These are phyloP conservation scores for Tolmerus cingulatus DNA, from an alignment of 2,888 invertebrate species.

Conservation along the genomic window DNA sequence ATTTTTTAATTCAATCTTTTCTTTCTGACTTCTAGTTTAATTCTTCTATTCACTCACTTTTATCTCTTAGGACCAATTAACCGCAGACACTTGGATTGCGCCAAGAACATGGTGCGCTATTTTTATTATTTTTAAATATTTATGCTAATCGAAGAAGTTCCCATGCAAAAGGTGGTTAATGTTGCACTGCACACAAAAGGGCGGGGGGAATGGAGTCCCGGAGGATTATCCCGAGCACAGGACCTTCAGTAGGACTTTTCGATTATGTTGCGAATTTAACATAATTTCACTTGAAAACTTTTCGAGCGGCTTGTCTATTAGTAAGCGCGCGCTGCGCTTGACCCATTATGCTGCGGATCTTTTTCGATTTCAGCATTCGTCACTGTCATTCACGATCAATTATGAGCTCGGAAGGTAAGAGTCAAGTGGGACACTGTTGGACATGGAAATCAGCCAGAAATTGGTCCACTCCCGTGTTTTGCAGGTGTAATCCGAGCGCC, in stretches of 20 bases:
- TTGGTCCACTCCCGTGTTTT: background rate
- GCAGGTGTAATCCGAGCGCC: background rate
- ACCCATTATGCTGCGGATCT: background rate
- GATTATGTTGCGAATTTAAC: background rate
- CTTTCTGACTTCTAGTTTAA: background rate
- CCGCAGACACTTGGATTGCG: background rate
- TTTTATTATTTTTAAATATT: background rate
- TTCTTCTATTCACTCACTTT: background rate
- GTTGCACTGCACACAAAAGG: background rate
- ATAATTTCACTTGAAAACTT: background rate
- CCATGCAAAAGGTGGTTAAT: background rate
- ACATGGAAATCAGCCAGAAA: background rate
- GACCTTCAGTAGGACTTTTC: background rate
- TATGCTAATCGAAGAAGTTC: background rate
- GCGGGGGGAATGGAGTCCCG: background rate
- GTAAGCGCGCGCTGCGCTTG: background rate
- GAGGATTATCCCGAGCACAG: background rate
- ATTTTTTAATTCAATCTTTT: background rate
- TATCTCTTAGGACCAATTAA: background rate
- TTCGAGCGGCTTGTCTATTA: background rate
- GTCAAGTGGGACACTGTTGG: conserved; percentile 5
- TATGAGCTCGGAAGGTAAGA: conserved; percentile 5
- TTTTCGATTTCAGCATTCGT: background rate
- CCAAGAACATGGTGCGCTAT: background rate
- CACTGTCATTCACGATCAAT: conserved; percentile 7